Evolutionary conservation across 2,113 vertebrate species (phyloP), one percentile per base, ranked within the genome.

Genomic region (Caloenas nicobarica): DNA sequence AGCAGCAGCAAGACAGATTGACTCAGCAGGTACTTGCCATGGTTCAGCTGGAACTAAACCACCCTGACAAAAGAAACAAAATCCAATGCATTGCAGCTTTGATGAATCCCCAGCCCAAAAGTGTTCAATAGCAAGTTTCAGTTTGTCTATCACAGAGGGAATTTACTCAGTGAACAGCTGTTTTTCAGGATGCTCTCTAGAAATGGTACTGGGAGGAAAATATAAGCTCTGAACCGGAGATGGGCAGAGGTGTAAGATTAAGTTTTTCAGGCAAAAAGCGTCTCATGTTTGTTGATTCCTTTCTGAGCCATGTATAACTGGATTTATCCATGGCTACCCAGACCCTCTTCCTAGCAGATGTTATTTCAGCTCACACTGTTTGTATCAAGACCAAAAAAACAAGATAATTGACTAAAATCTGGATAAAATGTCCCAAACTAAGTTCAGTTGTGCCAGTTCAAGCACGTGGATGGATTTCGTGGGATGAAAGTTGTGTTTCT

Each of bases 21-120:
- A 90, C 91, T 93, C 94, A 94, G 95, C 83, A 93, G 88, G 26
- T 48, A 16, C 46, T 22, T 31, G 62, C 54, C 16, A 1, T 17
- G 51, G 61, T 46, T 38, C 69, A 71, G 42, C 53, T 68, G 62
- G 9, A 92, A 4, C 34, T 40, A 19, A 95, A 65, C 36, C 51
- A 70, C 72, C 51, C 56, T 34, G 51, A 36, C 33, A 40, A 46
- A 15, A 29, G 50, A 2, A 54, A 15, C 33, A 38, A 34, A 76
- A 76, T 0, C 83, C 80, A 56, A 46, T 2, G 1, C 7, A 1
- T 5, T 8, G 15, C 16, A 64, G 69, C 48, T 58, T 23, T 5
- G 17, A 44, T 19, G 62, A 48, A 17, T 21, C 16, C 65, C 40
- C 73, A 48, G 36, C 29, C 70, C 65, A 29, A 22, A 38, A 88